phyloP scores from a whole-genome alignment of 2,888 invertebrate genomes.

The Cylloceria caligata region DNA sequence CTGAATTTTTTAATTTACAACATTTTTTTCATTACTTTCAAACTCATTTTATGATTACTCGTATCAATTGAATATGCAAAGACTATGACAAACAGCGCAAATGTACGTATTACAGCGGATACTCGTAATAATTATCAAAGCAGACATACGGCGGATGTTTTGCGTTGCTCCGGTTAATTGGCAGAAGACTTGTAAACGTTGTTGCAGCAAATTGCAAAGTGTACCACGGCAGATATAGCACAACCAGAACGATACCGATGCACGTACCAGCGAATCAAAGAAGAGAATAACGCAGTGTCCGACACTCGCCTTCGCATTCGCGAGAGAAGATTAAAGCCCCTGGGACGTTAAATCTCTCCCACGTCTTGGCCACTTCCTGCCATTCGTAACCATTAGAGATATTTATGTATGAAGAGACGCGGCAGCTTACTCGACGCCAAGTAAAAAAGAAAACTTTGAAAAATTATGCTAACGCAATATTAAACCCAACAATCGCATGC shows the following conservation, averaged over 20 bases:
- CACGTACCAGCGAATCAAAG: constrained; percentile 29
- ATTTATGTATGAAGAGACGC: constrained; percentile 59
- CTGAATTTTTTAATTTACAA: too few species aligned
- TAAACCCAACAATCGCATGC: neutral
- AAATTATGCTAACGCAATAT: too few species aligned
- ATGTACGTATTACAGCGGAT: neutral
- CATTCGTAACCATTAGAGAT: constrained; percentile 70
- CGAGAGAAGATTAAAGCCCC: constrained; percentile 57
- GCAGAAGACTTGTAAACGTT: constrained; percentile 30
- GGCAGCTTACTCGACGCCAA: neutral
- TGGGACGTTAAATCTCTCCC: constrained; percentile 66
- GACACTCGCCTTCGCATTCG: constrained; percentile 54
- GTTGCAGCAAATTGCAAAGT: constrained; percentile 47
- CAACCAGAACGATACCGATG: constrained; percentile 26
- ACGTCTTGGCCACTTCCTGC: constrained; percentile 68
- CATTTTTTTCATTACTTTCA: too few species aligned
- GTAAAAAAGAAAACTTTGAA: neutral
- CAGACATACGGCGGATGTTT: constrained; percentile 16
- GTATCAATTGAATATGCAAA: neutral
- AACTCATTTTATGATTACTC: neutral
- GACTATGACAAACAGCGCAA: too few species aligned
- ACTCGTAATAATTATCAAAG: neutral
- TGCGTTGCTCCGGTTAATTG: constrained; percentile 39
- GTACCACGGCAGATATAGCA: constrained; percentile 37
- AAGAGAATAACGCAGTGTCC: constrained; percentile 41